Evolutionary conservation across 2,888 invertebrate genomes (phyloP).

Genomic region (Brachyopa scutellaris): DNA sequence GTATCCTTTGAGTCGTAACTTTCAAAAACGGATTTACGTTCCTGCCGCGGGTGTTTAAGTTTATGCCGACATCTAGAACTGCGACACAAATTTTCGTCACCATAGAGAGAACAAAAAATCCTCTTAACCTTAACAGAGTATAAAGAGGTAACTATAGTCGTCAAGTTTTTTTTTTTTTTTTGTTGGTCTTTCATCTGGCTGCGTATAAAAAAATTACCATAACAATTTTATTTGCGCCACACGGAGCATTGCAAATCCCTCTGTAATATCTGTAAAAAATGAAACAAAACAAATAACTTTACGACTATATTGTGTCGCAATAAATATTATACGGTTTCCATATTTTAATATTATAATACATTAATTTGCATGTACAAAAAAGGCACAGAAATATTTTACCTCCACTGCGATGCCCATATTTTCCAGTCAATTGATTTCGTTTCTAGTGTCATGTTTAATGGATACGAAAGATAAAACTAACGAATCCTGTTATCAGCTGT

Average conservation of each 20-base stretch:
- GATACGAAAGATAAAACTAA: background rate
- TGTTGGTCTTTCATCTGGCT: background rate
- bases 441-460: background rate
- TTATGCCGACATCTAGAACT: background rate
- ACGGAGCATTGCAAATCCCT: background rate
- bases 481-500: background rate
- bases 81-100: background rate
- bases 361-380: too few species aligned
- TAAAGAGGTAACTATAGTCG: constrained; percentile 31
- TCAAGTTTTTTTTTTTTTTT: background rate
- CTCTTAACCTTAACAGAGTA: background rate
- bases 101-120: background rate
- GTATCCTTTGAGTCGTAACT: background rate
- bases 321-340: constrained; percentile 17
- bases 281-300: background rate
- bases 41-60: background rate
- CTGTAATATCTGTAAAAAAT: background rate
- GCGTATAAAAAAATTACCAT: constrained; percentile 48
- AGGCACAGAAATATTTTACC: background rate
- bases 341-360: constrained; percentile 26
- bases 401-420: background rate
- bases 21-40: background rate
- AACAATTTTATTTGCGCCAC: constrained; percentile 18
- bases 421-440: background rate
- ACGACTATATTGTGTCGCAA: background rate